These are phyloP conservation scores for Dermatemys mawii DNA, from an alignment of 2,113 vertebrate species.

Conservation along the genomic window DNA sequence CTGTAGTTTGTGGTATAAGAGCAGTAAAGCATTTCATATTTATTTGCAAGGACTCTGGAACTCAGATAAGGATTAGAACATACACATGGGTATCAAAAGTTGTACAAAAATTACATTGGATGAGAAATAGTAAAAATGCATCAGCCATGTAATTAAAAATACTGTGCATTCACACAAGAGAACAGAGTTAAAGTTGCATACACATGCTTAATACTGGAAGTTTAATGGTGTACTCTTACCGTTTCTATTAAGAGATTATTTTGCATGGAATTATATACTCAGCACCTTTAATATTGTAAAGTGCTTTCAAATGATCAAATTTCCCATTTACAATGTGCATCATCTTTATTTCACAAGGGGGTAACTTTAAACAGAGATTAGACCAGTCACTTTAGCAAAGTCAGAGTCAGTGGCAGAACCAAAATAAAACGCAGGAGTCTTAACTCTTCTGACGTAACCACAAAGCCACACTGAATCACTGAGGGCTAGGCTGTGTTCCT, in stretches of 20 bases:
- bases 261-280: not conserved
- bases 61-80: not conserved
- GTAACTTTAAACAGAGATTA: not conserved
- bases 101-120: not conserved
- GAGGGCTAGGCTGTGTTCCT: fast-evolving
- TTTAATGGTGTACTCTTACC: not conserved
- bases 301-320: not conserved
- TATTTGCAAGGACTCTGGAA: not conserved
- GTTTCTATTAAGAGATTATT: not conserved
- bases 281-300: not conserved
- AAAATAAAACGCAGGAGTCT: not conserved
- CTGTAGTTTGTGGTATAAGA: fast-evolving
- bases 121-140: too few species aligned
- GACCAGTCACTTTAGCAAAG: not conserved
- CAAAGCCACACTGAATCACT: too few species aligned
- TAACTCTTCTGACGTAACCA: not conserved
- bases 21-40: fast-evolving
- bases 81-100: not conserved
- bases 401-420: not conserved
- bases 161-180: not conserved
- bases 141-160: not conserved
- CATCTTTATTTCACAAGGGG: not conserved
- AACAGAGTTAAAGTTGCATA: not conserved
- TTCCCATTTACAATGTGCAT: not conserved
- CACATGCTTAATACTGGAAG: not conserved